Evolutionary conservation across 2,797 vertebrate species (phyloP).

Genomic region (Rousettus madagascariensis): DNA sequence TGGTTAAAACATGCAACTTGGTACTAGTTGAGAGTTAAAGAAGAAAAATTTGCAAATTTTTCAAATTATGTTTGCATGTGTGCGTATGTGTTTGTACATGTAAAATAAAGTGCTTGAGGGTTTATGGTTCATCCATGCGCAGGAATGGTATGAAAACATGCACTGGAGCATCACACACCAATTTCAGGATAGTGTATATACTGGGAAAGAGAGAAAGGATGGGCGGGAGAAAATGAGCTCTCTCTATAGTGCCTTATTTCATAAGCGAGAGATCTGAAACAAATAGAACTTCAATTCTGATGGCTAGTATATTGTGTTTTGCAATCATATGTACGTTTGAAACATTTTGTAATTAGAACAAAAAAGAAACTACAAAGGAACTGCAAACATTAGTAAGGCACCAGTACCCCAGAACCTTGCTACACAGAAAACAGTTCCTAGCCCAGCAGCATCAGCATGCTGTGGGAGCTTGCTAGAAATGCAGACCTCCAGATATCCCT

Average conservation of each 20-base stretch:
- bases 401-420: not conserved
- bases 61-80: rapidly evolving
- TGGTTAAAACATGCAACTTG: not conserved
- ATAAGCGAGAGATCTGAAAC: not conserved
- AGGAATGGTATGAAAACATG: not conserved
- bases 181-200: not conserved
- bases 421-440: too few relatives aligned
- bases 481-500: rapidly evolving
- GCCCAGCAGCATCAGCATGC: rapidly evolving
- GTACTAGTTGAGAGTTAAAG: not conserved
- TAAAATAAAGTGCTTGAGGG: not conserved
- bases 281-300: not conserved
- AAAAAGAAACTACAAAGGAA: not conserved
- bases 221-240: not conserved
- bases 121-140: not conserved
- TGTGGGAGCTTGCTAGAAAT: not conserved
- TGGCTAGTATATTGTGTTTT: not conserved
- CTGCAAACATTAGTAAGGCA: not conserved
- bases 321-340: not conserved
- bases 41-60: not conserved
- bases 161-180: rapidly evolving
- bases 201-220: not conserved
- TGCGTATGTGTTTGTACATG: rapidly evolving
- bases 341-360: not conserved
- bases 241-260: not conserved